phyloP scores from a whole-genome alignment of 2,888 invertebrate genomes.

The Sarcophaga variegata region DNA sequence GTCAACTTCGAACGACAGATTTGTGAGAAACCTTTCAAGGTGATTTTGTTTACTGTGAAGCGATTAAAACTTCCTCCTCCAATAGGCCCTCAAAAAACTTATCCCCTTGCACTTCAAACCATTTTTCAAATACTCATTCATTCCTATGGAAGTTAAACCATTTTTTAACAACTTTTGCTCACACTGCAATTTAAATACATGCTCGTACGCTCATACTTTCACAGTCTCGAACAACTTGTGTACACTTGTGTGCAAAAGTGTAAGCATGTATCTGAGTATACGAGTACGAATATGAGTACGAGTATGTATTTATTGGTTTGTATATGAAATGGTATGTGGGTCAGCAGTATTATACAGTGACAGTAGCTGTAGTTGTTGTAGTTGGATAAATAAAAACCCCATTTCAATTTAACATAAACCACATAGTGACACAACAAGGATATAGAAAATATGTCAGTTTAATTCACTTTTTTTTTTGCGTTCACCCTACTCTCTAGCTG shows the following conservation, averaged over 20 bases:
- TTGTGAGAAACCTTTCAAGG: no score
- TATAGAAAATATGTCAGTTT: slow-evolving; percentile 26
- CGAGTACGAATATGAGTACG: no score
- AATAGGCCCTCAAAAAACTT: no score
- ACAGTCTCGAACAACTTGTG: not conserved
- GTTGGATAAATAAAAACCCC: slow-evolving; percentile 27
- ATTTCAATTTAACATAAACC: slow-evolving; percentile 55
- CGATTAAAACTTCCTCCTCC: no score
- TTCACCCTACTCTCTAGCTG: slow-evolving; percentile 7
- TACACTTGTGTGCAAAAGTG: not conserved
- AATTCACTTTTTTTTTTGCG: not conserved
- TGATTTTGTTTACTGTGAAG: no score
- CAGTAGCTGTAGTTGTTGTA: not conserved
- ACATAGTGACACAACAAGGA: slow-evolving; percentile 43
- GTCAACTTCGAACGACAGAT: no score
- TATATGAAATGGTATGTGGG: slow-evolving; percentile 28
- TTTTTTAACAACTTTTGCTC: slow-evolving; percentile 25
- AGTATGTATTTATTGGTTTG: not conserved
- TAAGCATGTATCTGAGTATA: not conserved
- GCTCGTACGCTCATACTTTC: not conserved
- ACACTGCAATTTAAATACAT: slow-evolving; percentile 32
- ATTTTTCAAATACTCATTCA: not conserved
- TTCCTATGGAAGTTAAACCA: slow-evolving; percentile 21
- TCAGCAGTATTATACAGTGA: slow-evolving; percentile 18
- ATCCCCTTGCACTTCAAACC: not conserved